Conservation (phyloP, 2,797 vertebrate species). For the Cyclopterus lumpus region DNA sequence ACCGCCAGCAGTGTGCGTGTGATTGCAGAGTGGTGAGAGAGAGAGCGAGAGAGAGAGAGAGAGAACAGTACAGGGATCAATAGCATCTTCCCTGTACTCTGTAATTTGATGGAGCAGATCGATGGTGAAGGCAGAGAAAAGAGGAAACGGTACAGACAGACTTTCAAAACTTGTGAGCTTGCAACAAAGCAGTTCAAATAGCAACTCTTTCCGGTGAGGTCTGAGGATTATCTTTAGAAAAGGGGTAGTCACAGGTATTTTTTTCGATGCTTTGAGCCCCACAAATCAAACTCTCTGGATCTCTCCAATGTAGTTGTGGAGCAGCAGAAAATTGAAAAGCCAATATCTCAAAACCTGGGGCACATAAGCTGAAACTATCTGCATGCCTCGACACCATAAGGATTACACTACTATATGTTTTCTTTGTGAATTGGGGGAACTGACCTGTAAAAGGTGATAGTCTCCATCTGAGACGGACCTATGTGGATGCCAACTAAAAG, state of each 20-base stretch:
- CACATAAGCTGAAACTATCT: constrained; percentile 17
- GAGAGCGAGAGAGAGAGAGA: constrained; percentile 40
- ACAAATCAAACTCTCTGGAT: constrained; percentile 15
- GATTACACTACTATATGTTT: constrained; percentile 1
- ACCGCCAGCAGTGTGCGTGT: constrained; percentile 46
- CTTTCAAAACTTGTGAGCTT: constrained; percentile 37
- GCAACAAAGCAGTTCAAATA: constrained; percentile 10
- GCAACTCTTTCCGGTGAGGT: constrained; percentile 10
- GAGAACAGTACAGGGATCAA: constrained; percentile 74
- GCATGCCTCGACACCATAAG: constrained; percentile 18
- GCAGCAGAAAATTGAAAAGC: constrained; percentile 14
- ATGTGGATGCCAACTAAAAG: background rate
- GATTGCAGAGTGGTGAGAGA: constrained; percentile 53
- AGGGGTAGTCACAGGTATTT: background rate
- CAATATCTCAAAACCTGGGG: constrained; percentile 12
- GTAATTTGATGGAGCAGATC: constrained; percentile 83
- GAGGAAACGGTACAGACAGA: constrained; percentile 45
- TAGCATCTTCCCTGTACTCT: constrained; percentile 77
- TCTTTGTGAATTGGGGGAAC: constrained; percentile 6
- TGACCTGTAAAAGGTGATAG: constrained; percentile 21
- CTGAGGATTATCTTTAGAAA: constrained; percentile 26
- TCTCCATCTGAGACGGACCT: constrained; percentile 28
- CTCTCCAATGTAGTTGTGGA: background rate
- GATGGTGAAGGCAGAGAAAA: constrained; percentile 70
- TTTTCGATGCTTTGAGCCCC: constrained; percentile 14